Evolutionary conservation across 2,797 vertebrate genomes (phyloP).

Genomic region (Harpagifer antarcticus): DNA sequence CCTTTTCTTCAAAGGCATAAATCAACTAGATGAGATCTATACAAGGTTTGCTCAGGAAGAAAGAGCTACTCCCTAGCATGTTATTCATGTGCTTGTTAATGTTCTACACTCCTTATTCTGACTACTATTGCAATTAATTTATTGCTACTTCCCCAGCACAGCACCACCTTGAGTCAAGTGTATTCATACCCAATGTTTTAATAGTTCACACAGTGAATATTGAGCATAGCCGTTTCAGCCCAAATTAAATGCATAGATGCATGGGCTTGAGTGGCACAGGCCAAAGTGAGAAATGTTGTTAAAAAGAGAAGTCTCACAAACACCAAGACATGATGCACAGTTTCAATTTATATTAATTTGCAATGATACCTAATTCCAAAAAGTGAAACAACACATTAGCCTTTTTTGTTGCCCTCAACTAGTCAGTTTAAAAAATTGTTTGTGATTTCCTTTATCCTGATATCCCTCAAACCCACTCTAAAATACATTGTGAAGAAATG

Average conservation of each 20-base stretch:
- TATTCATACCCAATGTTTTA: neutral
- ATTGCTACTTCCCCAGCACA: conserved; percentile 10
- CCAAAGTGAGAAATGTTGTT: neutral
- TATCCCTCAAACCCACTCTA: neutral
- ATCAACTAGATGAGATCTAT: conserved; percentile 20
- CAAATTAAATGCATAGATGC: neutral
- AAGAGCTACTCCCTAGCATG: neutral
- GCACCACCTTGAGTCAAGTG: neutral
- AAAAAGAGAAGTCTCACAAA: conserved; percentile 17
- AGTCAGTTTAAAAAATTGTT: neutral
- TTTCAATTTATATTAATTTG: conserved; percentile 42
- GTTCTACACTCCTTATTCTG: neutral
- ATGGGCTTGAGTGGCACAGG: conserved; percentile 1
- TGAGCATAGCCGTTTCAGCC: neutral
- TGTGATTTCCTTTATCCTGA: neutral
- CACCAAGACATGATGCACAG: conserved; percentile 3
- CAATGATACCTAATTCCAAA: conserved; percentile 43
- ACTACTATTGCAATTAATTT: conserved; percentile 8
- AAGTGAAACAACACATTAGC: conserved; percentile 11
- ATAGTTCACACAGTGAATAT: neutral
- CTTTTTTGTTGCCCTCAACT: conserved; percentile 15
- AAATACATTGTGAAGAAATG: conserved; percentile 1
- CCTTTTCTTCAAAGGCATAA: conserved; percentile 8
- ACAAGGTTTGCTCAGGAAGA: conserved; percentile 20
- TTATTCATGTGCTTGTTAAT: conserved; percentile 3